Evolutionary conservation across 2,888 invertebrate genomes (phyloP).

Genomic region (Drosophila pseudotakahashii): DNA sequence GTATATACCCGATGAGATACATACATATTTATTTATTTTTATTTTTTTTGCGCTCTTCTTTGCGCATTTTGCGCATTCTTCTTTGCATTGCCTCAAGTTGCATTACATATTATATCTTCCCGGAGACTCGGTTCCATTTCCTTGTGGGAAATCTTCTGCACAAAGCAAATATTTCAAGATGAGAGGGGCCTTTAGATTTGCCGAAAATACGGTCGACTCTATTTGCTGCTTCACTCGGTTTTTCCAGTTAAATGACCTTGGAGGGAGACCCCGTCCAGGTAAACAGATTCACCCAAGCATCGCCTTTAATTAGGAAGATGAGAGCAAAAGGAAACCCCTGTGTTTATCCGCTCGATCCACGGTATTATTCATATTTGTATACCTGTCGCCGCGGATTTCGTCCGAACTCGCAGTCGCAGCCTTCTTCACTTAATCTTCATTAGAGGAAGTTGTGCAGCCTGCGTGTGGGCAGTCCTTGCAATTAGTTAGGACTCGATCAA

Average conservation of each 20-base stretch:
- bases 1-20: constrained; percentile 12
- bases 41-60: constrained; percentile 47
- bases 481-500: constrained; percentile 65
- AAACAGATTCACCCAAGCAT: constrained; percentile 61
- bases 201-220: constrained; percentile 9
- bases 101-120: constrained; percentile 41
- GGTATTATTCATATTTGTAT: constrained; percentile 46
- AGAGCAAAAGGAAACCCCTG: constrained; percentile 9
- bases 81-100: constrained; percentile 59
- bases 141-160: constrained; percentile 69
- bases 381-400: constrained; percentile 60
- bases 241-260: constrained; percentile 76
- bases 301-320: constrained; percentile 62
- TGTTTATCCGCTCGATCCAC: constrained; percentile 14
- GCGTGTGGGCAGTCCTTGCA: constrained; percentile 54
- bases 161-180: constrained; percentile 39
- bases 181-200: constrained; percentile 17
- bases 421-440: constrained; percentile 66
- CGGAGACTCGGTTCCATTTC: constrained; percentile 50
- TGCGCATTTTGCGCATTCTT: constrained; percentile 70
- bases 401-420: constrained; percentile 24
- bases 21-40: constrained; percentile 7
- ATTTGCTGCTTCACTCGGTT: constrained; percentile 33
- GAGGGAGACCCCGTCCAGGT: constrained; percentile 55
- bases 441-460: constrained; percentile 40